Evolutionary conservation across 92 coral and sea anemone genomes (phyloP).

Genomic region (Umimayanthus kanabou): DNA sequence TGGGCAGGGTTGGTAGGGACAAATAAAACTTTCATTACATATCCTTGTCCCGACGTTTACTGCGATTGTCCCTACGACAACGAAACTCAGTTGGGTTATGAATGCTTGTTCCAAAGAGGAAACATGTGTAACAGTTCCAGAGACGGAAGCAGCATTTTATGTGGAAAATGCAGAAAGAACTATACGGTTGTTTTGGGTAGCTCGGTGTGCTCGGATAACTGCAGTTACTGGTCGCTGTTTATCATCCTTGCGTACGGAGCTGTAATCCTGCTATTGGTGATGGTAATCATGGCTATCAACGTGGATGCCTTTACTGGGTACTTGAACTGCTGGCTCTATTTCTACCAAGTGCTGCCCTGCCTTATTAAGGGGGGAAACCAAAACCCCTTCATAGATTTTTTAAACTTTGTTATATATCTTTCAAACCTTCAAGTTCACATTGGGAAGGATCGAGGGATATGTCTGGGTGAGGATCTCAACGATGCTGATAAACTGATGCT

Average conservation of each 20-base stretch:
- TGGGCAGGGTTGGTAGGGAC: slow-evolving; percentile 4
- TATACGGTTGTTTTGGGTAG: slow-evolving; percentile 11
- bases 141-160: background rate
- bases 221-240: slow-evolving; percentile 3
- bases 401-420: slow-evolving; percentile 61
- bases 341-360: slow-evolving; percentile 44
- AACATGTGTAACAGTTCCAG: slow-evolving; percentile 12
- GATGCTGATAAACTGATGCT: slow-evolving; percentile 83
- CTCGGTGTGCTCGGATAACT: background rate
- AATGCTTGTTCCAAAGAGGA: slow-evolving; percentile 42
- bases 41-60: slow-evolving; percentile 5
- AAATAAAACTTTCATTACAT: background rate
- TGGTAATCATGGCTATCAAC: background rate
- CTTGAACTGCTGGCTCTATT: slow-evolving; percentile 36
- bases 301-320: slow-evolving; percentile 28
- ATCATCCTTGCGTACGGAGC: background rate
- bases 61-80: slow-evolving; percentile 3
- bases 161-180: background rate
- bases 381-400: slow-evolving; percentile 52
- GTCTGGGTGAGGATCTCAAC: slow-evolving; percentile 59
- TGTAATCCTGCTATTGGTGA: background rate
- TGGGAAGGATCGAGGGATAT: slow-evolving; percentile 44
- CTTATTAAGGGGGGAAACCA: slow-evolving; percentile 51
- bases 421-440: slow-evolving; percentile 59
- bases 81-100: slow-evolving; percentile 10